Evolutionary conservation across 2,113 vertebrate genomes (phyloP).

Genomic region (Alligator sinensis): DNA sequence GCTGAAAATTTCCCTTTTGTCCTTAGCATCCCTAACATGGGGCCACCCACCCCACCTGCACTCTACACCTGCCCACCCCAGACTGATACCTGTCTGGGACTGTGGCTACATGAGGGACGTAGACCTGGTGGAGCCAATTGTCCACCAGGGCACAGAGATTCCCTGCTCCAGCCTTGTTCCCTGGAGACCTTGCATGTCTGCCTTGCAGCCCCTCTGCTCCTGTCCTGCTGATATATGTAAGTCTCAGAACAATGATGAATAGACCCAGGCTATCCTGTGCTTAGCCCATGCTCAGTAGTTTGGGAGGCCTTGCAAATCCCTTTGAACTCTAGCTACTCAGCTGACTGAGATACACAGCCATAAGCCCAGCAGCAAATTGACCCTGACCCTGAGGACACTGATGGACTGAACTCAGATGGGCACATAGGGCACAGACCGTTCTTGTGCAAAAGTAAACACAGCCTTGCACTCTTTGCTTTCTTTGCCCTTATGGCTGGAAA

Average conservation of each 20-base stretch:
- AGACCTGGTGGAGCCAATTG: too few relatives aligned
- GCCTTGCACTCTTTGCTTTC: neutral
- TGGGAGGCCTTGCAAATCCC: neutral
- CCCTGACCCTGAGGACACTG: neutral
- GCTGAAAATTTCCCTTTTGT: neutral
- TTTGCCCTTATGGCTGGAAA: neutral
- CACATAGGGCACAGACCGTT: fast-evolving
- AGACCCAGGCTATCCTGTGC: too few relatives aligned
- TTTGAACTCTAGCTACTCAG: neutral
- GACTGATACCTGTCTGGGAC: neutral
- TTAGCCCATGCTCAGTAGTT: neutral
- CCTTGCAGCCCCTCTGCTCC: neutral
- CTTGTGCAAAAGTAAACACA: neutral
- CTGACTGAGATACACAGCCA: neutral
- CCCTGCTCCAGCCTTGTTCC: too few relatives aligned
- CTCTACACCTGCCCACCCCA: neutral
- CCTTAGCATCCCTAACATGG: neutral
- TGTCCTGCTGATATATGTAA: neutral
- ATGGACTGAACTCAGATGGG: neutral
- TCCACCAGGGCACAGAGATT: neutral
- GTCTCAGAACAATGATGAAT: neutral
- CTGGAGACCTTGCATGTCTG: neutral
- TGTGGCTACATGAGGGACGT: neutral
- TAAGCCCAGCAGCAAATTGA: neutral
- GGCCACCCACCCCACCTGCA: fast-evolving